These are phyloP conservation scores for Protonemura montana DNA, from an alignment of 2,888 invertebrate species.

Conservation along the genomic window DNA sequence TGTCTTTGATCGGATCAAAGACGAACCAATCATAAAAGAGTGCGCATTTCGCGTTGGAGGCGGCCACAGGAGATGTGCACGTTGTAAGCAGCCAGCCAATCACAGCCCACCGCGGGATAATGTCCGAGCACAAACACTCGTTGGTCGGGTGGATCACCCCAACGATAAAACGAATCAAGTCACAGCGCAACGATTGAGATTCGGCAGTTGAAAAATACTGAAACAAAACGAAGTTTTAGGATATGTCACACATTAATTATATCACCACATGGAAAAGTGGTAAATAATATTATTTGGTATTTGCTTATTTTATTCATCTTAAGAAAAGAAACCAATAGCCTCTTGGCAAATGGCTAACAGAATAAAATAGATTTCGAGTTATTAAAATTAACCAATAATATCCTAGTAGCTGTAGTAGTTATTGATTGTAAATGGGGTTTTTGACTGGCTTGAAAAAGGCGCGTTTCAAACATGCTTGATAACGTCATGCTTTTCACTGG, in stretches of 20 bases:
- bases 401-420: too few relatives aligned
- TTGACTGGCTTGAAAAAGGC: too few relatives aligned
- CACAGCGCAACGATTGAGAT: conserved; percentile 88
- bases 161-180: conserved; percentile 92
- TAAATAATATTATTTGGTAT: too few relatives aligned
- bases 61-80: conserved; percentile 87
- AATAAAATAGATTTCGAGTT: too few relatives aligned
- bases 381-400: too few relatives aligned
- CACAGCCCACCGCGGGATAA: conserved; percentile 94
- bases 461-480: too few relatives aligned
- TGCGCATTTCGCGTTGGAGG: conserved; percentile 89
- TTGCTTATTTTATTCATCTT: too few relatives aligned
- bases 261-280: too few relatives aligned
- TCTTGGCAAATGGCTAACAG: too few relatives aligned
- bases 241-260: background rate
- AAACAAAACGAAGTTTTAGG: conserved; percentile 46
- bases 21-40: conserved; percentile 94
- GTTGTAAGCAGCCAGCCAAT: conserved; percentile 93
- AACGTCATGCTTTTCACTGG: too few relatives aligned
- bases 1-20: conserved; percentile 89
- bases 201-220: conserved; percentile 91
- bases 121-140: conserved; percentile 90
- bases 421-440: too few relatives aligned
- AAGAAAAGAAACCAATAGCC: too few relatives aligned
- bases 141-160: conserved; percentile 94